A percentile compares a stretch with the other conserved stretches of the same genome.
Evolutionary conservation across 1,140 invertebrate genomes (phyloP).

Genomic region (Olivierus martensii): DNA sequence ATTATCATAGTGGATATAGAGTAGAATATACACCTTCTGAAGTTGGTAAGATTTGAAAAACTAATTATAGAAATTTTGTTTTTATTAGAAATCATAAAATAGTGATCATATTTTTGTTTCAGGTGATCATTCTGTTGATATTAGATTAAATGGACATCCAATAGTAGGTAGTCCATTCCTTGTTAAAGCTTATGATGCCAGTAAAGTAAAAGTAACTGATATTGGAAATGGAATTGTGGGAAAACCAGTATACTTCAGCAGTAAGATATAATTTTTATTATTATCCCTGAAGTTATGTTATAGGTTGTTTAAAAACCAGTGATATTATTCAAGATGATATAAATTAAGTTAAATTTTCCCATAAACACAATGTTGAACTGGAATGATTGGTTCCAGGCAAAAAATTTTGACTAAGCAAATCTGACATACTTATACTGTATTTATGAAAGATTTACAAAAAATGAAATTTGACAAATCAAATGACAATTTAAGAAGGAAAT

Average conservation of each 20-base stretch:
- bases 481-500: too few relatives aligned
- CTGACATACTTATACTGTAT: too few relatives aligned
- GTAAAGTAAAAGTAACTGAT: slow-evolving; percentile 77
- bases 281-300: too few relatives aligned
- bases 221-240: slow-evolving; percentile 76
- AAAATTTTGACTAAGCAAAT: too few relatives aligned
- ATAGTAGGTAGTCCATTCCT: slow-evolving; percentile 85
- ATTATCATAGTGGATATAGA: slow-evolving; percentile 31
- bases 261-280: too few relatives aligned
- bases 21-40: slow-evolving; percentile 73
- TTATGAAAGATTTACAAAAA: too few relatives aligned
- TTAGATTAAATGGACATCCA: slow-evolving; percentile 60
- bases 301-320: too few relatives aligned
- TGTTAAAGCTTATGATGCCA: slow-evolving; percentile 88
- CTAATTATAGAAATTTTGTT: slow-evolving; percentile 8
- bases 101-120: slow-evolving; percentile 15
- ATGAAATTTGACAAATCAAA: too few relatives aligned
- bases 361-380: too few relatives aligned
- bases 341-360: too few relatives aligned
- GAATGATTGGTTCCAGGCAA: too few relatives aligned
- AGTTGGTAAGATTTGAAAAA: slow-evolving; percentile 46
- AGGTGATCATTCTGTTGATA: slow-evolving; percentile 85
- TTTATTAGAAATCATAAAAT: slow-evolving; percentile 8
- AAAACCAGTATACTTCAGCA: slow-evolving; percentile 82
- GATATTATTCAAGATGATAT: too few relatives aligned